phyloP scores from a whole-genome alignment of 2,797 vertebrate genomes.

The Gymnodraco acuticeps region DNA sequence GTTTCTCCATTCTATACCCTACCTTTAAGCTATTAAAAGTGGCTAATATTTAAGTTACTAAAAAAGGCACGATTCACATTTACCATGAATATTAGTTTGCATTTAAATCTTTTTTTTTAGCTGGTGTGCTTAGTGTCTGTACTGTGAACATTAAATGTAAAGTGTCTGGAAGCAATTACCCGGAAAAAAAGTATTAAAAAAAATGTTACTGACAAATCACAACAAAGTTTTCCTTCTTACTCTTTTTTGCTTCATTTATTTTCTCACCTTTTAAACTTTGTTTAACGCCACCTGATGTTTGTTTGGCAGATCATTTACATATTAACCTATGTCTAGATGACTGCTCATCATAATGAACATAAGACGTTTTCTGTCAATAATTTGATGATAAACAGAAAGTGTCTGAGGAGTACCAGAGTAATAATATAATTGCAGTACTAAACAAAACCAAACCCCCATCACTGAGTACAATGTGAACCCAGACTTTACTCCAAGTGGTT shows the following conservation, averaged over 20 bases:
- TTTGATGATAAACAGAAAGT: background rate
- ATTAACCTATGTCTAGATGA: background rate
- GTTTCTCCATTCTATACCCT: no score
- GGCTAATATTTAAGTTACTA: no score
- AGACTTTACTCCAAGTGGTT: slow-evolving; percentile 1
- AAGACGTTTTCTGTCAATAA: background rate
- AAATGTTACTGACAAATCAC: background rate
- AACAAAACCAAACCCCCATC: background rate
- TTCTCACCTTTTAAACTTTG: no score
- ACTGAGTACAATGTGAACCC: no score
- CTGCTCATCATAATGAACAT: background rate
- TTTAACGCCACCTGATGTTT: background rate
- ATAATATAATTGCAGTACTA: background rate
- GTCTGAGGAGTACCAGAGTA: background rate
- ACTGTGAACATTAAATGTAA: no score
- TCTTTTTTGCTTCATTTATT: no score
- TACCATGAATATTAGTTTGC: no score
- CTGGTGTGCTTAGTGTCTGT: no score
- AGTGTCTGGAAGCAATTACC: no score
- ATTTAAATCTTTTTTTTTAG: no score
- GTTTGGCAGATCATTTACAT: background rate
- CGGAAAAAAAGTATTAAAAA: background rate
- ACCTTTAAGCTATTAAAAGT: no score
- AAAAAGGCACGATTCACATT: no score
- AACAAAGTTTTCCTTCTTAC: background rate